phyloP scores from a whole-genome alignment of 2,113 vertebrate genomes.

The Eleginops maclovinus region DNA sequence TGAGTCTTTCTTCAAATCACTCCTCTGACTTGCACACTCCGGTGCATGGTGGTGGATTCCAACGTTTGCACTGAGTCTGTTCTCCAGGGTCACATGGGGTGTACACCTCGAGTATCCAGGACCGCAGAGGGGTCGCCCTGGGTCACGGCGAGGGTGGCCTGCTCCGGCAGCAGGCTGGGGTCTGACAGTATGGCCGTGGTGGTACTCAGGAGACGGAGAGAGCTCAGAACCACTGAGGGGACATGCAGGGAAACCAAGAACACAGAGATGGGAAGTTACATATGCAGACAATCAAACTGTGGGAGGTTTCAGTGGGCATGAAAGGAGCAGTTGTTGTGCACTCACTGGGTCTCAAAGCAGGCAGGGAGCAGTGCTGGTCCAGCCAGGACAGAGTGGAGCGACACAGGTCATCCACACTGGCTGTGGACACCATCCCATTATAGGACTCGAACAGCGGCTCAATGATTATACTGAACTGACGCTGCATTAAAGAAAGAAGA shows the following conservation, averaged over 20 bases:
- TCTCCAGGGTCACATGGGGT: constrained; percentile 52
- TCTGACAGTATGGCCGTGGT: constrained; percentile 94
- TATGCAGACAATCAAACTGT: not conserved
- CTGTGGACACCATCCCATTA: constrained; percentile 95
- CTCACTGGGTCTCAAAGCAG: constrained; percentile 92
- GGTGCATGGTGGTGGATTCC: not conserved
- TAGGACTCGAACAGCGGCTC: constrained; percentile 97
- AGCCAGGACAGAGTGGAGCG: constrained; percentile 93
- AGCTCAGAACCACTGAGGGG: constrained; percentile 90
- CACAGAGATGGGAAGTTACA: not conserved
- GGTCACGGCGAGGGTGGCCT: constrained; percentile 88
- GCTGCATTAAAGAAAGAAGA: constrained; percentile 81
- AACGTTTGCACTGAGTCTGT: constrained; percentile 11
- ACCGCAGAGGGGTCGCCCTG: constrained; percentile 65
- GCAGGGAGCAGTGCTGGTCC: constrained; percentile 96
- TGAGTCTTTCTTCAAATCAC: not conserved
- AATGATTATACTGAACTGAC: constrained; percentile 95
- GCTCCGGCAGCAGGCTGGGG: constrained; percentile 89
- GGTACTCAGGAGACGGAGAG: constrained; percentile 93
- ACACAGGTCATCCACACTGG: constrained; percentile 91
- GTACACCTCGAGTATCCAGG: constrained; percentile 72
- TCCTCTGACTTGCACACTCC: not conserved
- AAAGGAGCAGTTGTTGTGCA: constrained; percentile 27
- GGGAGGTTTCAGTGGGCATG: not conserved
- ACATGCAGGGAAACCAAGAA: constrained; percentile 3